Evolutionary conservation across 2,113 vertebrate species (phyloP).

Genomic region (Hucho hucho): DNA sequence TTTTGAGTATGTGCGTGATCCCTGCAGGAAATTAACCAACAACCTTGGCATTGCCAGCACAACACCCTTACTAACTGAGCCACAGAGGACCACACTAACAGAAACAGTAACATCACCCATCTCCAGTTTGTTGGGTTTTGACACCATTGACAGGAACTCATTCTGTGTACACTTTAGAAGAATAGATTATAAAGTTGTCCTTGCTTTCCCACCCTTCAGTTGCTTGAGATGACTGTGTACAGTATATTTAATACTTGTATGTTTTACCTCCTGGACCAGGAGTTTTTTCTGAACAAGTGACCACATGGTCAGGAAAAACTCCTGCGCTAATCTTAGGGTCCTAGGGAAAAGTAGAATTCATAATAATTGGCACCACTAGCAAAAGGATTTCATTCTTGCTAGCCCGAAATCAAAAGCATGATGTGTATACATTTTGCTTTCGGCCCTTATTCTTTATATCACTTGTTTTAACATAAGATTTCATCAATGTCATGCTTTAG

Average conservation of each 20-base stretch:
- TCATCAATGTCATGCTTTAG: constrained; percentile 97
- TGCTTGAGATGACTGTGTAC: constrained; percentile 54
- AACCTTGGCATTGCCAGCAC: constrained; percentile 35
- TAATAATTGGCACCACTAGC: constrained; percentile 98
- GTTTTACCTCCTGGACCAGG: constrained; percentile 62
- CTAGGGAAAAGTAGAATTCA: constrained; percentile 94
- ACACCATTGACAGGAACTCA: constrained; percentile 27
- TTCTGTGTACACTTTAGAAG: neutral
- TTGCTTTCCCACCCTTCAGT: constrained; percentile 50
- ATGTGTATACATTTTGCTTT: constrained; percentile 84
- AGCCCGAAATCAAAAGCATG: constrained; percentile 81
- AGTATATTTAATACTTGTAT: constrained; percentile 56
- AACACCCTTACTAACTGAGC: neutral
- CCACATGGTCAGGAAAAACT: constrained; percentile 79
- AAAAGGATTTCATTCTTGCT: constrained; percentile 86
- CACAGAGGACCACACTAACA: constrained; percentile 22
- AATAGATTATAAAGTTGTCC: constrained; percentile 33
- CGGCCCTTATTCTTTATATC: constrained; percentile 80
- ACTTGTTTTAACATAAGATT: constrained; percentile 85
- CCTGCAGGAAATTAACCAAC: neutral
- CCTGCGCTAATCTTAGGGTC: neutral
- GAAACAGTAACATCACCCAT: constrained; percentile 17
- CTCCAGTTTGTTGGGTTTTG: neutral
- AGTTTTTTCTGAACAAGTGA: constrained; percentile 69
- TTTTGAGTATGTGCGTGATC: neutral